Evolutionary conservation across 1,140 invertebrate species (phyloP), one percentile per base, ranked within the genome.

Genomic region (Atta colombica): DNA sequence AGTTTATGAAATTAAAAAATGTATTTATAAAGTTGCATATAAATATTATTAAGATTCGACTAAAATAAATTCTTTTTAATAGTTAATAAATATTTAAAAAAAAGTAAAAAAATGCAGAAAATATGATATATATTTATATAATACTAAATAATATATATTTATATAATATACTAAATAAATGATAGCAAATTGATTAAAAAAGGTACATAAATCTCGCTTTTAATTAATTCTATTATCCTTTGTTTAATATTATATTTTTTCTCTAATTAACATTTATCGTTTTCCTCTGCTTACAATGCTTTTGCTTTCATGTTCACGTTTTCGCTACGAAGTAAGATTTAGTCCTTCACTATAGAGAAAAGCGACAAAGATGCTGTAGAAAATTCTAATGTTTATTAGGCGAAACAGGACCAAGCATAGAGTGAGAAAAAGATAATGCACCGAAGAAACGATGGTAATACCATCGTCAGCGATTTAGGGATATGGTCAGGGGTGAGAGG

Each of bases 351-450:
- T 18, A 18, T 18, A 31, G 39, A 84, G 18, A 25, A 35, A 5
- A 49, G 16, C 28, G 14, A 45, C 35, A 21, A n/a, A 35, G 16
- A 81, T 31, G 55, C 39, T 82, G 68, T 53, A 18, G 39, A n/a
- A 39, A 61, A 35, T 75, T 74, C 28, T 25, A 14, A 16, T 61
- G 55, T 51, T 25, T 25, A 25, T 25, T 61, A 61, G 25, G 12
- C 18, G 53, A 61, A 18, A 25, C 8, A 45, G 55, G 35, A 28
- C 21, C 7, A 58, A 31, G 21, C 55, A 58, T 63, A 49, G 12
- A 61, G 14, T 21, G 68, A 18, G 80, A 84, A 71, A 84, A 84
- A 84, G 60, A 49, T 45, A 35, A 35, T 60, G 49, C 49, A 72
- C 18, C 39, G n/a, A 84, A 75, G 55, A 45, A 51, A 49, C 39